Evolutionary conservation across 2,113 vertebrate genomes (phyloP), one percentile per base, ranked within the genome.

Genomic region (Melanerpes aurifrons): DNA sequence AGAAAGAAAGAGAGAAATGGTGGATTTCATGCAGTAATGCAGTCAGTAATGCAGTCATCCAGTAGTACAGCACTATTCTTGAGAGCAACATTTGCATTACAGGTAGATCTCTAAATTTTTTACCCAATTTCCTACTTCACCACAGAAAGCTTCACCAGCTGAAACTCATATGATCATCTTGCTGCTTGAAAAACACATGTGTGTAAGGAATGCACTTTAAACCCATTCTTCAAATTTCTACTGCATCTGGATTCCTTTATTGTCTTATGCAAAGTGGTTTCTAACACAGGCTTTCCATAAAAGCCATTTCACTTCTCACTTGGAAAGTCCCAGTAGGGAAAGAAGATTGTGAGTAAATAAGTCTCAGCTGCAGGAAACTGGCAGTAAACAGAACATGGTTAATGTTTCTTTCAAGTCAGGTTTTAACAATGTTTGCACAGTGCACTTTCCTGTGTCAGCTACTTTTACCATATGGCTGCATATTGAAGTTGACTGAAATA

Each of bases 241-340:
- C 37, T 61, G 45, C 22, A 4, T 35, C 37, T 19, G 13, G 43
- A 21, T 87, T 68, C 16, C 4, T 68, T 85, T 57, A 63, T 87
- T 94, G 80, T 64, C 45, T 61, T 71, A 35, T 37, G 15, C 40
- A 35, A 79, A 35, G n/a, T 56, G 24, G 17, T 74, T 80, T 74
- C 21, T 79, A 76, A 71, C 15, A n/a, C 43, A 80, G 29, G 54
- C 10, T 89, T 92, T 61, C 20, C 57, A 40, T 31, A 10, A 87
- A 87, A 88, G 57, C n/a, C 1, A 9, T 95, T 89, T 89, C 79
- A 90, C 64, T 93, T 95, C 87, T 91, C 54, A 6, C 28, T 89
- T 94, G 89, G 92, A 91, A 94, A 95, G 87, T 35, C 68, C 75
- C 85, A 35, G 53, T 62, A 86, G 74, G 64, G 66, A 86, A 83